Percentiles rank a stretch among this genome's conserved stretches.
These are phyloP conservation scores for Euborellia annulipes DNA, from an alignment of 1,140 invertebrate species.

Conservation along the genomic window DNA sequence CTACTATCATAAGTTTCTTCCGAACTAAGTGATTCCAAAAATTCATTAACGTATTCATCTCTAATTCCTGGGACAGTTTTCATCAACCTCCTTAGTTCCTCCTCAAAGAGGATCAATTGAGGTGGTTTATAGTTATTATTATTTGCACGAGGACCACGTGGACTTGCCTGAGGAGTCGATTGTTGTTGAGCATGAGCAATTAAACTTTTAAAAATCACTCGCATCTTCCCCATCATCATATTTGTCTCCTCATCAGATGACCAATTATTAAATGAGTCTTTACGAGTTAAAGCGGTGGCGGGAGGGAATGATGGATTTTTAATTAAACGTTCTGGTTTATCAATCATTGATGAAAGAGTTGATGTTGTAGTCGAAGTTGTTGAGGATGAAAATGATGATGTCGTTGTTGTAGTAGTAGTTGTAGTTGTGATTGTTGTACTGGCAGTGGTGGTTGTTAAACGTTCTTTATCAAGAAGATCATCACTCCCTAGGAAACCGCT, in stretches of 20 bases:
- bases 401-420: too few species aligned
- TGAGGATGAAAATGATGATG: too few species aligned
- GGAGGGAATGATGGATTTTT: conserved; percentile 25
- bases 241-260: conserved; percentile 86
- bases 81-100: conserved; percentile 75
- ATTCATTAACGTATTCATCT: conserved; percentile 77
- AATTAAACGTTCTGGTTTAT: neutral
- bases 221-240: conserved; percentile 87
- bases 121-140: conserved; percentile 45
- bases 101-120: conserved; percentile 73
- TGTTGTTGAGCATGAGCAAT: conserved; percentile 44
- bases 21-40: conserved; percentile 78
- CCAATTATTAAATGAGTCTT: conserved; percentile 86
- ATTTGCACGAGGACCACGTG: conserved; percentile 10
- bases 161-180: conserved; percentile 18
- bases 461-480: conserved; percentile 57
- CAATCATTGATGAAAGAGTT: too few species aligned
- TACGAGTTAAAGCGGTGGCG: conserved; percentile 44
- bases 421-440: too few species aligned
- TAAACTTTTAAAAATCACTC: conserved; percentile 79
- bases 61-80: conserved; percentile 79
- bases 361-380: too few species aligned
- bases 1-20: conserved; percentile 85
- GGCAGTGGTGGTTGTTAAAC: too few species aligned
- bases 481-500: conserved; percentile 78